phyloP scores from a whole-genome alignment of 2,797 vertebrate genomes.

The Lithobates sylvaticus region DNA sequence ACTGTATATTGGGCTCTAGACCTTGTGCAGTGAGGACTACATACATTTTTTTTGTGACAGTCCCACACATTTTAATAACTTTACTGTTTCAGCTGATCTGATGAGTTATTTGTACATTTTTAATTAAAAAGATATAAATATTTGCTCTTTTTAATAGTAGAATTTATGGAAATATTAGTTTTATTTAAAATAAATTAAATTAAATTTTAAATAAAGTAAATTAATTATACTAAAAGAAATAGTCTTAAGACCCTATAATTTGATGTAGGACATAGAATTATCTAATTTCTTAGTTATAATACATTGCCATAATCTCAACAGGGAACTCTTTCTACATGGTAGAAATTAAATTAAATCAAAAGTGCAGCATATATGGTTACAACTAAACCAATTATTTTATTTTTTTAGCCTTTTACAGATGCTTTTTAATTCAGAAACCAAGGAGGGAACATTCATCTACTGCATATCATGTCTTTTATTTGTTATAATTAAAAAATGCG shows the following conservation, averaged over 20 bases:
- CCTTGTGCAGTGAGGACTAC: no score
- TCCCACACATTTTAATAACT: no score
- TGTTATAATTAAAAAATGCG: constrained; percentile 3
- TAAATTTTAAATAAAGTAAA: no score
- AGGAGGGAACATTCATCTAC: constrained; percentile 1
- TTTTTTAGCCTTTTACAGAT: not conserved
- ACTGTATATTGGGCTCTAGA: no score
- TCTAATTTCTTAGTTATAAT: constrained; percentile 16
- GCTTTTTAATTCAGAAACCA: constrained; percentile 19
- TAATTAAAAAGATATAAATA: no score
- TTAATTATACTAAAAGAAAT: not conserved
- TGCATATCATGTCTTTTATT: not conserved
- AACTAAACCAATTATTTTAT: not conserved
- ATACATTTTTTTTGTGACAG: no score
- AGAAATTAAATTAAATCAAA: not conserved
- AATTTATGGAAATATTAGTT: no score
- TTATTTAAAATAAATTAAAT: no score
- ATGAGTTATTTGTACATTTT: no score
- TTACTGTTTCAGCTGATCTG: no score
- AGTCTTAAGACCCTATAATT: not conserved
- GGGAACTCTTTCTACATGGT: not conserved
- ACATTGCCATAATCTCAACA: not conserved
- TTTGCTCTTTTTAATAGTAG: no score
- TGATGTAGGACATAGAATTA: not conserved
- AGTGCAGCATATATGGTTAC: not conserved